phyloP scores from a whole-genome alignment of 2,797 vertebrate species.

The Phataginus tetradactyla region DNA sequence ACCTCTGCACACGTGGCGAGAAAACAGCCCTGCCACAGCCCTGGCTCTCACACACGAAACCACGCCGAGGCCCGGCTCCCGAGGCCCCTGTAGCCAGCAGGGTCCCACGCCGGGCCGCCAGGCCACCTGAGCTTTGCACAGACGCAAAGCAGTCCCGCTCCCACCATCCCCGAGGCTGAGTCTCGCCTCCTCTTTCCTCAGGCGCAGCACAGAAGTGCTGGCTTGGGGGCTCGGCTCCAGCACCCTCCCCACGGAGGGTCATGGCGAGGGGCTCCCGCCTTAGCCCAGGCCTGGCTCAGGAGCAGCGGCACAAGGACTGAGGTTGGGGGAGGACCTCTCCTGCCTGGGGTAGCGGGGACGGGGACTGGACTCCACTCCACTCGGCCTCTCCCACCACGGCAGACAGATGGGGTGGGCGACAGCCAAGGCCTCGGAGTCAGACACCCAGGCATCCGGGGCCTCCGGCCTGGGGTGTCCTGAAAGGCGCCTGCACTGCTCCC shows the following conservation, averaged over 20 bases:
- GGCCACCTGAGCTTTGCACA: neutral
- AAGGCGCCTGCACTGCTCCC: too few species aligned
- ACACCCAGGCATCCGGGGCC: neutral
- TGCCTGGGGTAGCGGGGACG: neutral
- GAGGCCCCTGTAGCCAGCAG: neutral
- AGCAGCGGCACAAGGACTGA: neutral
- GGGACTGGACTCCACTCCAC: neutral
- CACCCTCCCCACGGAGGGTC: neutral
- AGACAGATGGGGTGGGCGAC: neutral
- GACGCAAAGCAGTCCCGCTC: neutral
- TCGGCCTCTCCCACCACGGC: neutral
- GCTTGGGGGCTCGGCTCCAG: neutral
- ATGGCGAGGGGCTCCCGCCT: neutral
- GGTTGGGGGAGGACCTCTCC: neutral
- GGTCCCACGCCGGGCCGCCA: neutral
- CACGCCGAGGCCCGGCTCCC: fast-evolving
- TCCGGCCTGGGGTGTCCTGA: neutral
- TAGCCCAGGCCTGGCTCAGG: neutral
- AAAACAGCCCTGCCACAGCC: neutral
- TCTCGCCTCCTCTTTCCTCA: too few species aligned
- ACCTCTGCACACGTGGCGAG: neutral
- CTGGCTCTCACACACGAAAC: neutral
- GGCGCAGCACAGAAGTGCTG: neutral
- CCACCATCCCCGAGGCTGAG: neutral
- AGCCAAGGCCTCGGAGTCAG: neutral